Percentiles rank a stretch among this genome's conserved stretches.
Evolutionary conservation across 1,140 invertebrate genomes (phyloP).

Genomic region (Scaptomyza hsui): DNA sequence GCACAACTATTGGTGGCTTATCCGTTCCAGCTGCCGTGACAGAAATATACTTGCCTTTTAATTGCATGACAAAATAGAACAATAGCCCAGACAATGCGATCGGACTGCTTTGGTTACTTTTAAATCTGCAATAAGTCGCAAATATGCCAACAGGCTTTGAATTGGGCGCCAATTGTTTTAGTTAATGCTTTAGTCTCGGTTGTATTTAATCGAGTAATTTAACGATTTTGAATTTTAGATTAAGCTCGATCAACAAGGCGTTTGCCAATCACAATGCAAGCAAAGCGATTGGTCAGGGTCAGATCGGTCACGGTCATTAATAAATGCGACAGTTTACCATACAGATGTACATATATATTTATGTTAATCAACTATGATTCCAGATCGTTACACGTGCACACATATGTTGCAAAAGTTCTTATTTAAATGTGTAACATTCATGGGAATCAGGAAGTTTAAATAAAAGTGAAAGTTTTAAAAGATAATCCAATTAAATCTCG

Average conservation of each 20-base stretch:
- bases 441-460: neutral
- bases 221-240: slow-evolving; percentile 40
- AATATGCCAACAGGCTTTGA: neutral
- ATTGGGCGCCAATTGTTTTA: slow-evolving; percentile 1
- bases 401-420: neutral
- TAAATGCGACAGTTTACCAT: slow-evolving; percentile 17
- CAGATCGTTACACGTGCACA: neutral
- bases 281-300: slow-evolving; percentile 38
- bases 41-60: slow-evolving; percentile 62
- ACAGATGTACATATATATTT: neutral
- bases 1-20: slow-evolving; percentile 39
- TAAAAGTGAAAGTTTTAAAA: no score
- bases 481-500: no score
- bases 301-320: slow-evolving; percentile 38
- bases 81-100: slow-evolving; percentile 57
- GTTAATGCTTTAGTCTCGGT: slow-evolving; percentile 23
- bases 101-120: slow-evolving; percentile 38
- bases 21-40: slow-evolving; percentile 35
- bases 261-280: slow-evolving; percentile 44
- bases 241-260: slow-evolving; percentile 30
- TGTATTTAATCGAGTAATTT: slow-evolving; percentile 19
- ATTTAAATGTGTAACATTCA: neutral
- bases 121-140: slow-evolving; percentile 40
- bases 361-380: neutral
- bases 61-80: slow-evolving; percentile 67